phyloP scores from a whole-genome alignment of 2,113 vertebrate genomes.

The Antechinus stuartii region DNA sequence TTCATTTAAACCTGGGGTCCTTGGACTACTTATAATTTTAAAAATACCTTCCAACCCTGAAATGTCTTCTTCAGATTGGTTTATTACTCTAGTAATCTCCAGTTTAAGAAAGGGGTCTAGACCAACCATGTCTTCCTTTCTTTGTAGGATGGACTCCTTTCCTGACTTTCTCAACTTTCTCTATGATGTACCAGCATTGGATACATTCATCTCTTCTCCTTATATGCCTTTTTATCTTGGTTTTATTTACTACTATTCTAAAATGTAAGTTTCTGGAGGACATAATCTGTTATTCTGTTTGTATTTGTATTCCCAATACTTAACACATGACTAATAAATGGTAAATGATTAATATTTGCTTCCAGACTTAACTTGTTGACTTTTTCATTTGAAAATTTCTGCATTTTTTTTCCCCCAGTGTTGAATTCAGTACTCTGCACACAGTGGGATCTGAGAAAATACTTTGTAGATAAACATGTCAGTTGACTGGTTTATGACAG shows the following conservation, averaged over 20 bases:
- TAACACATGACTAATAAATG: background rate
- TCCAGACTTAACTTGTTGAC: background rate
- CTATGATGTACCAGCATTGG: background rate
- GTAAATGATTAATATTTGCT: background rate
- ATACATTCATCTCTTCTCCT: background rate
- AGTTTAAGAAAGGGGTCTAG: background rate
- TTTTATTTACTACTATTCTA: background rate
- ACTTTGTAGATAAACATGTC: background rate
- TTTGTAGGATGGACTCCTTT: background rate
- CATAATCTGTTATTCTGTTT: background rate
- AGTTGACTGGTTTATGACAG: background rate
- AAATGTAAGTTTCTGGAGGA: background rate
- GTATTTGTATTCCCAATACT: background rate
- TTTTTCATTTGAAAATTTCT: background rate
- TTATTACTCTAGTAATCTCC: background rate
- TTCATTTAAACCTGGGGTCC: background rate
- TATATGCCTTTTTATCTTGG: background rate
- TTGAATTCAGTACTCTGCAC: background rate
- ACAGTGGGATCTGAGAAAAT: background rate
- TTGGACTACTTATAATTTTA: background rate
- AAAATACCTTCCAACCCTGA: background rate
- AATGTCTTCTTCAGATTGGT: background rate
- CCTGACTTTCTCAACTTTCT: background rate
- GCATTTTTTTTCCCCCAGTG: background rate
- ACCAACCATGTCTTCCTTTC: background rate